A percentile compares a stretch with the other conserved stretches of the same genome.
Evolutionary conservation across 2,797 vertebrate genomes (phyloP).

Genomic region (Benthosema pterotum): DNA sequence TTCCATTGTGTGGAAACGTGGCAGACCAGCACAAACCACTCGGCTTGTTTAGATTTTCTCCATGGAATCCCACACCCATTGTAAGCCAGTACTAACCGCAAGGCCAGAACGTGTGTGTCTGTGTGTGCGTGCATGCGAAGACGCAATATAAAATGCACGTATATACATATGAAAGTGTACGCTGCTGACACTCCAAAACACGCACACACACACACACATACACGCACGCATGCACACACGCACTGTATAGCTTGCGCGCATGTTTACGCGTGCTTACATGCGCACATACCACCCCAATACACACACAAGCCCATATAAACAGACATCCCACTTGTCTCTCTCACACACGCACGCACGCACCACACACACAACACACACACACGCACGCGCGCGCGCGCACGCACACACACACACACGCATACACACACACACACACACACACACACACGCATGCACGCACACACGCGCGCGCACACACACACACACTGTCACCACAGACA

Average conservation of each 20-base stretch:
- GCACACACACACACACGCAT: conserved; percentile 23
- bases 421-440: conserved; percentile 66
- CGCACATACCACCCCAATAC: conserved; percentile 40
- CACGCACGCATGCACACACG: background rate
- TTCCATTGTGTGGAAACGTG: conserved; percentile 76
- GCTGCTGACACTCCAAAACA: conserved; percentile 42
- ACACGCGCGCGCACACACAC: conserved; percentile 22
- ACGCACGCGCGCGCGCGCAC: conserved; percentile 18
- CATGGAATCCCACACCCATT: conserved; percentile 76
- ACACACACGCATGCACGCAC: conserved; percentile 60
- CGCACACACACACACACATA: conserved; percentile 8
- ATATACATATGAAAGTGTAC: conserved; percentile 53
- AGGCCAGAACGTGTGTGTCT: conserved; percentile 41
- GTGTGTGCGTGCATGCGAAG: conserved; percentile 14
- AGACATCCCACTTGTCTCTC: conserved; percentile 67
- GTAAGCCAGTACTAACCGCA: conserved; percentile 74
- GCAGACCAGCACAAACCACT: conserved; percentile 70
- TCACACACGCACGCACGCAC: conserved; percentile 53
- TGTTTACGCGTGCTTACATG: background rate
- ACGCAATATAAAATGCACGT: conserved; percentile 28
- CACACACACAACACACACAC: conserved; percentile 70
- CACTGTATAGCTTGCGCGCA: background rate
- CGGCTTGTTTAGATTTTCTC: conserved; percentile 73
- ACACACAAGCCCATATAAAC: conserved; percentile 64
- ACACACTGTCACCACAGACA: conserved; percentile 68